Percentiles rank a stretch among this genome's conserved stretches.
Evolutionary conservation across 2,888 invertebrate genomes (phyloP).

Genomic region (Drosophila lacicola): DNA sequence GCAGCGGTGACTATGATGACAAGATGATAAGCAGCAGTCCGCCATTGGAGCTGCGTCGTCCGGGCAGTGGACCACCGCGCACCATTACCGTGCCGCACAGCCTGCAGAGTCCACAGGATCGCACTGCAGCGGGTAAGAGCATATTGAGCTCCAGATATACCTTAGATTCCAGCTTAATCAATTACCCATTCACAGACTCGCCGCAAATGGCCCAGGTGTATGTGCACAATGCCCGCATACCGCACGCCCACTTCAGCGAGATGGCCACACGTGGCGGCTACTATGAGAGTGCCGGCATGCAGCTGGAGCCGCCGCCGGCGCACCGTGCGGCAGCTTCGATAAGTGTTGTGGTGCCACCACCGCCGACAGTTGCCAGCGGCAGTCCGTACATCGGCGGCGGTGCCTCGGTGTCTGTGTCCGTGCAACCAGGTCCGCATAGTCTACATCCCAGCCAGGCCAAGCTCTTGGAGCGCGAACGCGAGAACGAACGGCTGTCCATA

Average conservation of each 20-base stretch:
- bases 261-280: constrained; percentile 85
- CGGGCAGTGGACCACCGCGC: constrained; percentile 86
- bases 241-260: constrained; percentile 85
- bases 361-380: constrained; percentile 63
- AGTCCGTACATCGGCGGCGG: constrained; percentile 73
- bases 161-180: background rate
- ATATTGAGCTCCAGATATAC: fast-evolving
- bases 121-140: constrained; percentile 87
- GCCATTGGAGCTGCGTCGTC: constrained; percentile 90
- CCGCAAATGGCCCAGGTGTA: constrained; percentile 90
- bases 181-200: constrained; percentile 85
- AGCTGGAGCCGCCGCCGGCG: constrained; percentile 88
- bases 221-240: constrained; percentile 86
- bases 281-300: constrained; percentile 85
- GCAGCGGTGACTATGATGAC: constrained; percentile 83
- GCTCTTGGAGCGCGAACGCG: constrained; percentile 82
- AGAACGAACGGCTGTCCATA: constrained; percentile 68
- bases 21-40: constrained; percentile 89
- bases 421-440: constrained; percentile 63
- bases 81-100: constrained; percentile 89
- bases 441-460: constrained; percentile 79
- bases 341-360: constrained; percentile 84
- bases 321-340: constrained; percentile 84
- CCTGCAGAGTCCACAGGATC: constrained; percentile 89
- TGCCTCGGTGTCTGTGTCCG: constrained; percentile 51